Percentiles rank a stretch among this genome's conserved stretches.
Conservation (phyloP, 2,113 vertebrate genomes). For the Poeciliopsis turrubarensis region DNA sequence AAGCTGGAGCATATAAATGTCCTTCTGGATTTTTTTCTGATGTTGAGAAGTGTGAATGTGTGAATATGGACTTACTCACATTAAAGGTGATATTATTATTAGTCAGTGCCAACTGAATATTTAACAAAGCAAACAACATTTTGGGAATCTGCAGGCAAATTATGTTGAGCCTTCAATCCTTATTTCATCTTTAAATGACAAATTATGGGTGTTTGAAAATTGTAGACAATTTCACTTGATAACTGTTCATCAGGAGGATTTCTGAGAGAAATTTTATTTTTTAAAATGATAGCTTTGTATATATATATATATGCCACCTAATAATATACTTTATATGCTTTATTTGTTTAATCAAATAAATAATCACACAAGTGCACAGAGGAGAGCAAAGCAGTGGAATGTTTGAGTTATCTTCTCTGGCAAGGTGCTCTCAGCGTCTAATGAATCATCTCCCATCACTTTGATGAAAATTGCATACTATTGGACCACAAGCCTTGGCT, state of each 20-base stretch:
- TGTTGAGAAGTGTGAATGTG: not conserved
- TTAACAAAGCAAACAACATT: not conserved
- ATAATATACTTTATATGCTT: conserved; percentile 8
- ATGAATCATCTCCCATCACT: conserved; percentile 68
- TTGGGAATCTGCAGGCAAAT: not conserved
- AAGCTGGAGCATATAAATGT: not conserved
- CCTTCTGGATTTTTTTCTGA: not conserved
- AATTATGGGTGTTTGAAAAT: not conserved
- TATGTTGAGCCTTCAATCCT: too few relatives aligned
- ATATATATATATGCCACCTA: not conserved
- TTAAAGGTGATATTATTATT: too few relatives aligned
- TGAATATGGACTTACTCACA: not conserved
- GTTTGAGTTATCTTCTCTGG: conserved; percentile 39
- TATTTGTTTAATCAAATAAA: conserved; percentile 49
- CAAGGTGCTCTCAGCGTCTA: conserved; percentile 38
- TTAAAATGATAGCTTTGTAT: too few relatives aligned
- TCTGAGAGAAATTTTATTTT: not conserved
- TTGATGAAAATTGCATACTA: conserved; percentile 69
- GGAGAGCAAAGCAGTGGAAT: conserved; percentile 48
- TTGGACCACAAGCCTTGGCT: conserved; percentile 55
- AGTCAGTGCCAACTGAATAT: not conserved
- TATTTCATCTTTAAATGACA: not conserved
- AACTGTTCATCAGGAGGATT: not conserved
- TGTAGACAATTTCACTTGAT: not conserved
- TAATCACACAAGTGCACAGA: conserved; percentile 50